These are phyloP conservation scores for Pseudopleuronectes americanus DNA, from an alignment of 2,797 vertebrate species.

Conservation along the genomic window DNA sequence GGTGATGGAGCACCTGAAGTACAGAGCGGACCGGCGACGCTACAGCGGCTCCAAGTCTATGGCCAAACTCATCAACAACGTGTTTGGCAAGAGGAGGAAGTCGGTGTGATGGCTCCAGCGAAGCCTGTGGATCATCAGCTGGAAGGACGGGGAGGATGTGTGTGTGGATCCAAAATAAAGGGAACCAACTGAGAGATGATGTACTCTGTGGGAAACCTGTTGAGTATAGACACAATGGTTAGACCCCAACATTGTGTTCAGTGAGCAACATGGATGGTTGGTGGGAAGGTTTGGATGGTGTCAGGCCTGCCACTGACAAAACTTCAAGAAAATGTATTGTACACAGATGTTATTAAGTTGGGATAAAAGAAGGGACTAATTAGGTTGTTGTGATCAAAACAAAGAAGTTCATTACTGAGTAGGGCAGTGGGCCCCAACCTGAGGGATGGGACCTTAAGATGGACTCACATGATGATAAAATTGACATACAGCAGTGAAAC, in stretches of 20 bases:
- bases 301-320: neutral
- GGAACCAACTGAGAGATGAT: neutral
- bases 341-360: too few species aligned
- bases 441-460: too few species aligned
- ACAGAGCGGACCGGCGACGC: constrained; percentile 76
- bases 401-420: too few species aligned
- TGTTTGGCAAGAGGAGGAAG: constrained; percentile 86
- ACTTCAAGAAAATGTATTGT: too few species aligned
- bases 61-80: constrained; percentile 86
- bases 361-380: too few species aligned
- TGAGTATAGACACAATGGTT: neutral
- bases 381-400: too few species aligned
- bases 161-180: neutral
- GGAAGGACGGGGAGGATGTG: neutral
- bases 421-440: too few species aligned
- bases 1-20: constrained; percentile 82
- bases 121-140: neutral
- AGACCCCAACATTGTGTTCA: constrained; percentile 2
- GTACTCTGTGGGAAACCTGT: constrained; percentile 1
- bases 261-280: neutral
- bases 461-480: too few species aligned
- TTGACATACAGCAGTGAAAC: too few species aligned
- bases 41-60: constrained; percentile 86
- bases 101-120: constrained; percentile 76
- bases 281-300: neutral